Base-by-base conservation (phyloP, 1,140 invertebrate genomes). In the Gryllus bimaculatus region DNA sequence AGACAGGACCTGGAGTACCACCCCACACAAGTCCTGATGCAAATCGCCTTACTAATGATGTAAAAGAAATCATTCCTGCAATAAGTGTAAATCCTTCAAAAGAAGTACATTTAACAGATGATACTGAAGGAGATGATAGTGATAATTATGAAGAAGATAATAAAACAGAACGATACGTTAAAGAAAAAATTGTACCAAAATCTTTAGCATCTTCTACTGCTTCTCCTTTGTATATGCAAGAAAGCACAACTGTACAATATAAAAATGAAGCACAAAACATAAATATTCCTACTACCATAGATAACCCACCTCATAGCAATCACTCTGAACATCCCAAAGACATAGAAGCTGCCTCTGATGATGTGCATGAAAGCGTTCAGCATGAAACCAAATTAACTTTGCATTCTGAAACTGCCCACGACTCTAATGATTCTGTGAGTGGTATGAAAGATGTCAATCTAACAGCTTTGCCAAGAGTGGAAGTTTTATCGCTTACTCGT, bases 1-100 rank as follows among this genome's bases (percentile, higher is more conserved):
- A 76, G 66, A 47, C 77, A 13, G 79, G 80, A 20, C 78, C 76
- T 18, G 79, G 81, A 13, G 80, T 81, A n/a, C 74, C 78, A 18
- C 78, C 75, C 15, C 80, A 82, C 49, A 79, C 80, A 48, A 81
- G 81, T 77, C 80, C 79, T 77, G 81, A 80, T 79, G 81, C 79
- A n/a, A 81, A 80, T 78, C 75, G 75, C 66, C 49, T 80, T 49
- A 80, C 78, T 77, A 79, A 79, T 75, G 81, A 79, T 21, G 74
- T 81, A 8, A 76, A 73, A 66, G 80, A 74, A 18, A 78, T 73
- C 13, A 77, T 77, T 77, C 39, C 47, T 12, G 47, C 76, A 77
- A 66, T 66, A 10, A 66, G 7, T 66, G 18, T 66, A 66, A 66
- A 66, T 66, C 8, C 39, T 47, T 15, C 13, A 15, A 66, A 66